Conservation (phyloP, 2,113 vertebrate genomes). For the Psilopsiagon aurifrons region DNA sequence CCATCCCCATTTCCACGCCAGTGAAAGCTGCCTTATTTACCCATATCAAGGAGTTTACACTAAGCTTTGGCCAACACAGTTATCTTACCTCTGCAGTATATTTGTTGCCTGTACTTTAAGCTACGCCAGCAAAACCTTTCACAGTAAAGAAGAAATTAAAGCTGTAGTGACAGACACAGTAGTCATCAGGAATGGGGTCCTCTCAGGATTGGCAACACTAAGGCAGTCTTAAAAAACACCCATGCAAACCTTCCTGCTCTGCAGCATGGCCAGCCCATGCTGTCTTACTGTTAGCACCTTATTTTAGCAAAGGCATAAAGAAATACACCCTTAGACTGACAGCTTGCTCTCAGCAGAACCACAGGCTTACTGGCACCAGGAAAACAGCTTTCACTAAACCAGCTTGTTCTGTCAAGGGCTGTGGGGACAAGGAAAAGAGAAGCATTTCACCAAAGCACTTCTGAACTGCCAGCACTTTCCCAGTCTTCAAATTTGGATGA, state of each 20-base stretch:
- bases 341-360: background rate
- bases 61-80: background rate
- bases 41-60: fast-evolving
- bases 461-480: background rate
- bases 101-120: background rate
- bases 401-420: background rate
- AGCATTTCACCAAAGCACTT: background rate
- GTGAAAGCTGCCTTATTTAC: background rate
- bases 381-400: conserved; percentile 27
- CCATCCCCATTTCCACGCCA: background rate
- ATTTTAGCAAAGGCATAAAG: background rate
- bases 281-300: background rate
- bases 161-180: background rate
- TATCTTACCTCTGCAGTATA: background rate
- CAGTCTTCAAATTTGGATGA: background rate
- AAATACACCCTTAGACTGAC: background rate
- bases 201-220: background rate
- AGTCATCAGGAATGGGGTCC: too few relatives aligned
- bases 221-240: background rate
- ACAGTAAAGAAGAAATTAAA: background rate
- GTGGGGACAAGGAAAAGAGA: background rate
- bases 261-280: background rate
- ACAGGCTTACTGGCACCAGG: background rate
- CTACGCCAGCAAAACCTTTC: background rate
- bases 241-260: background rate